Evolutionary conservation across 2,797 vertebrate species (phyloP).

Genomic region (Clarias fuscus): DNA sequence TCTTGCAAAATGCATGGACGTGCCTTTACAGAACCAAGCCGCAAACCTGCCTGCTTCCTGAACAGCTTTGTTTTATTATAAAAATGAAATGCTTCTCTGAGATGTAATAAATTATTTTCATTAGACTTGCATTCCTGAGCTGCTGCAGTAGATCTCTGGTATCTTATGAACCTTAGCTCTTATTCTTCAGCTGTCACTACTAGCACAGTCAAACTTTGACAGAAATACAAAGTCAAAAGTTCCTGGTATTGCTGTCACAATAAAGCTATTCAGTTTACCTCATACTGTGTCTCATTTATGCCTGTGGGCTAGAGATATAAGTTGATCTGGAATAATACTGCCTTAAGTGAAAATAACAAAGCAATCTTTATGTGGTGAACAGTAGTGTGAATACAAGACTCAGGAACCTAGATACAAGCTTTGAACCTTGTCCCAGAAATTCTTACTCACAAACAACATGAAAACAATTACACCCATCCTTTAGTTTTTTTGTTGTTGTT

Average conservation of each 20-base stretch:
- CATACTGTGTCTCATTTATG: slow-evolving; percentile 44
- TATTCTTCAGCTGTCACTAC: slow-evolving; percentile 47
- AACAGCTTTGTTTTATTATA: slow-evolving; percentile 26
- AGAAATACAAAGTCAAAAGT: slow-evolving; percentile 30
- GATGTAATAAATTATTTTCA: slow-evolving; percentile 56
- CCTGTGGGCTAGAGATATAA: slow-evolving; percentile 46
- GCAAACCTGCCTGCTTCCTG: neutral
- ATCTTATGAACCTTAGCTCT: slow-evolving; percentile 49
- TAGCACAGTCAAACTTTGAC: slow-evolving; percentile 43
- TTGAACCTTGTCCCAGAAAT: neutral
- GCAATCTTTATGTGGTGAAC: slow-evolving; percentile 41
- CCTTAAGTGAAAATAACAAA: slow-evolving; percentile 36
- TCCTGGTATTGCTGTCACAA: slow-evolving; percentile 51
- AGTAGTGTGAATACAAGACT: neutral
- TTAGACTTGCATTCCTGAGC: slow-evolving; percentile 52
- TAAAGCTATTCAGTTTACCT: slow-evolving; percentile 53
- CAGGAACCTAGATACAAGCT: neutral
- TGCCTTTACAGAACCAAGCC: slow-evolving; percentile 20
- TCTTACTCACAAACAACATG: too few species aligned
- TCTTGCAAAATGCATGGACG: slow-evolving; percentile 15
- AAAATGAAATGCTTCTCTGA: slow-evolving; percentile 34
- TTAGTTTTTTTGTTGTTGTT: too few species aligned
- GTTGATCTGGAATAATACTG: slow-evolving; percentile 20
- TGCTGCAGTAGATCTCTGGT: slow-evolving; percentile 45
- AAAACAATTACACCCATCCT: too few species aligned